Evolutionary conservation across 1,140 invertebrate genomes (phyloP).

Genomic region (Drosophila nasuta): DNA sequence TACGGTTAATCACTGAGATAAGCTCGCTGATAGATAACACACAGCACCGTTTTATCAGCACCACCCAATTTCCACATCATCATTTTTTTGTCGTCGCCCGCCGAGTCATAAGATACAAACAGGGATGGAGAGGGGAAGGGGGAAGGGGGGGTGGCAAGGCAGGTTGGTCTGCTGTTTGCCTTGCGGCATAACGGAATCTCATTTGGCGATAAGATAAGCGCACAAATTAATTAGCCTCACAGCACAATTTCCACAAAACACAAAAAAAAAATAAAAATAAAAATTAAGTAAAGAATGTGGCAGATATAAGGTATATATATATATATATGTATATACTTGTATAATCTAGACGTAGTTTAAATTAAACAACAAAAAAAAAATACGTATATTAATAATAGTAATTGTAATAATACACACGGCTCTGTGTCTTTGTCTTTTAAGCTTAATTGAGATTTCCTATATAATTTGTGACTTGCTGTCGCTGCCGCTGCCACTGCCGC

Average conservation of each 20-base stretch:
- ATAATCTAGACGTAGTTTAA: conserved; percentile 20
- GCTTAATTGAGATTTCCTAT: conserved; percentile 76
- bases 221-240: conserved; percentile 75
- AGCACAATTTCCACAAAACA: conserved; percentile 28
- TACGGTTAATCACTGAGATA: conserved; percentile 68
- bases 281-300: background rate
- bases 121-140: background rate
- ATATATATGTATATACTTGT: conserved; percentile 23
- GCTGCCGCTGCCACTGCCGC: conserved; percentile 14
- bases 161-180: background rate
- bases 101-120: conserved; percentile 50
- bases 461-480: conserved; percentile 60
- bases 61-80: conserved; percentile 52
- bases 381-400: conserved; percentile 7
- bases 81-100: conserved; percentile 40
- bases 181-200: conserved; percentile 59
- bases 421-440: conserved; percentile 21
- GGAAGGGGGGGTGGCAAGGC: background rate
- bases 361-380: conserved; percentile 15
- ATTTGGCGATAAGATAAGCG: conserved; percentile 73
- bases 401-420: conserved; percentile 33
- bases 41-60: conserved; percentile 40
- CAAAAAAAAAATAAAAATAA: background rate
- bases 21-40: conserved; percentile 41
- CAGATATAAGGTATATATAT: conserved; percentile 28